Evolutionary conservation across 2,797 vertebrate species (phyloP), one percentile per base, ranked within the genome.

Genomic region (Catamblyrhynchus diadema): DNA sequence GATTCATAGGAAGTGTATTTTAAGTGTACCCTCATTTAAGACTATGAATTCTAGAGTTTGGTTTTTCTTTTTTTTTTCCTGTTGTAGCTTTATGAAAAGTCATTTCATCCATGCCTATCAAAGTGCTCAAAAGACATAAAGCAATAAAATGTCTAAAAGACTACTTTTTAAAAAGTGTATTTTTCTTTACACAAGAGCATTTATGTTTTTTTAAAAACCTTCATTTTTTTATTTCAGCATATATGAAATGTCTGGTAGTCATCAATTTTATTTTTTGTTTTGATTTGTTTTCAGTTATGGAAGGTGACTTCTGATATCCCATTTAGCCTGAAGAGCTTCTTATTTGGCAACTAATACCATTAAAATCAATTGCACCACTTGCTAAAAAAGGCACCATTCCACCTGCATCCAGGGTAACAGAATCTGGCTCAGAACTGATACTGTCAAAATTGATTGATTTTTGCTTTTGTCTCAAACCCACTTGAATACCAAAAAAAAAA

Each of bases 381-480:
- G 70, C 70, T 95, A 65, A 83, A 91, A 91, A 59, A 47, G 51
- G 32, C 51, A 91, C 19, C 14, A 4, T 83, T 90, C 88, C 54
- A 83, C 41, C 45, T 62, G n/a, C 77, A 70, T 66, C 21, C 39
- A 66, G 69, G 33, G 42, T 81, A 84, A 84, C 50, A 75, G 39
- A 86, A 90, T 62, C 80, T 93, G 77, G 47, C 91, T 93, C 56
- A 90, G 41, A 91, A 79, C 10, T 54, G 54, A 93, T 70, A 73
- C 61, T 93, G 80, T 86, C 90, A 95, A 70, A 84, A 79, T 6
- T 84, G 77, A 90, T 91, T 79, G 70, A 93, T 93, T 75, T 75
- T 54, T 72, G 32, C 44, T 81, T 94, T 86, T 84, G 24, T 81
- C 59, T 90, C 77, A 84, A 72, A 84, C n/a, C 27, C 44, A 62